Evolutionary conservation across 2,797 vertebrate genomes (phyloP).

Genomic region (Dipus sagitta): DNA sequence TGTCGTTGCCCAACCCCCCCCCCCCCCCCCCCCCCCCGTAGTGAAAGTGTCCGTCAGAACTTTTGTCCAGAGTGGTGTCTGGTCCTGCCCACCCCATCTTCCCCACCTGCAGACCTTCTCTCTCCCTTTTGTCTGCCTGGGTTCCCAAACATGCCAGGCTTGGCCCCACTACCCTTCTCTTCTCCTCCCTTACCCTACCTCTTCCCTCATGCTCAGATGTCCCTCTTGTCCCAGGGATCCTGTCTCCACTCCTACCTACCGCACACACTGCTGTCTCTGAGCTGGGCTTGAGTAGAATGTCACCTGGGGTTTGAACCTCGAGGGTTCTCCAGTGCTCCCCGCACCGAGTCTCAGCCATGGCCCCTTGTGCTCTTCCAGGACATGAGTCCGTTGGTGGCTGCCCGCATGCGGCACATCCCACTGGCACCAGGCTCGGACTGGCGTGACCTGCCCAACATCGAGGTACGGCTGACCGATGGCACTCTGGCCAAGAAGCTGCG

Average conservation of each 20-base stretch:
- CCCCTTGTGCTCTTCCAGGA: conserved; percentile 88
- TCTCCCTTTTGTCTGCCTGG: not conserved
- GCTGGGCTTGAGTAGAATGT: too few relatives aligned
- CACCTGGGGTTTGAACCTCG: not conserved
- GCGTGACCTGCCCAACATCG: conserved; percentile 97
- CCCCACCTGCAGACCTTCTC: not conserved
- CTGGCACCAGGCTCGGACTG: conserved; percentile 97
- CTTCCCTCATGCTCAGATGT: rapidly evolving
- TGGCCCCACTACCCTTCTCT: too few relatives aligned
- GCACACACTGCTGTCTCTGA: too few relatives aligned
- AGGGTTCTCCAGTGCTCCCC: not conserved
- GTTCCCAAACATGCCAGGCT: not conserved
- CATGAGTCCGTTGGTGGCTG: conserved; percentile 97
- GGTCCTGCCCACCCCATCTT: not conserved
- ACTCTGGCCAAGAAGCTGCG: conserved; percentile 94
- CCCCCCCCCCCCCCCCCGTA: too few relatives aligned
- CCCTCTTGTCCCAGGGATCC: not conserved
- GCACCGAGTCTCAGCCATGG: not conserved
- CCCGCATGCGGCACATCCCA: conserved; percentile 97
- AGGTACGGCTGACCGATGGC: conserved; percentile 94
- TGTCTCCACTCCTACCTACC: not conserved
- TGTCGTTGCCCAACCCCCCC: too few relatives aligned
- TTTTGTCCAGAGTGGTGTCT: not conserved
- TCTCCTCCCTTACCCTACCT: rapidly evolving
- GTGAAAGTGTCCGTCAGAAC: not conserved